These are phyloP conservation scores for Oedothorax gibbosus DNA, from an alignment of 1,140 invertebrate genomes.

Conservation along the genomic window DNA sequence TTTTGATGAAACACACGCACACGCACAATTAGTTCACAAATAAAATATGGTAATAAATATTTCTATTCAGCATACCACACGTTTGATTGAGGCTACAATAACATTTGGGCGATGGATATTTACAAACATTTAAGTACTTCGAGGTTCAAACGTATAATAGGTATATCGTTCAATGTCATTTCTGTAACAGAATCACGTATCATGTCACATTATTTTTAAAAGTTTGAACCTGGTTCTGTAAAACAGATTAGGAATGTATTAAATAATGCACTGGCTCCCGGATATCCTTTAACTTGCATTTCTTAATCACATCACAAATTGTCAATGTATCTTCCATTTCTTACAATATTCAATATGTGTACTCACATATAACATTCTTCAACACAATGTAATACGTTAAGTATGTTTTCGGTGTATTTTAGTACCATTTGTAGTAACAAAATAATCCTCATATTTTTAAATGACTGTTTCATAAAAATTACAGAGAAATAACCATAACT, in stretches of 20 bases:
- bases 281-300: neutral
- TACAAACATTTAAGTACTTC: conserved; percentile 45
- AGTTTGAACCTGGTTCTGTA: conserved; percentile 13
- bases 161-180: conserved; percentile 2
- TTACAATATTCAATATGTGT: too few relatives aligned
- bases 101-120: conserved; percentile 29
- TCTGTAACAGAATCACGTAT: conserved; percentile 38
- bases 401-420: too few relatives aligned
- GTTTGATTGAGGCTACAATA: conserved; percentile 30
- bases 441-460: too few relatives aligned
- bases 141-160: neutral
- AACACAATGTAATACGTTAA: too few relatives aligned
- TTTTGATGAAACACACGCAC: neutral
- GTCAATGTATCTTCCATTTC: too few relatives aligned
- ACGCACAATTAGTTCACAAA: conserved; percentile 23
- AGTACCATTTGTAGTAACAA: too few relatives aligned
- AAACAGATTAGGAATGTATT: conserved; percentile 56
- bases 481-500: too few relatives aligned
- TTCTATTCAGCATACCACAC: conserved; percentile 42
- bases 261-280: conserved; percentile 43
- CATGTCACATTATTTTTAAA: conserved; percentile 14
- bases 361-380: too few relatives aligned
- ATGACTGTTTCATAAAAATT: too few relatives aligned
- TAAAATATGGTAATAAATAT: conserved; percentile 46
- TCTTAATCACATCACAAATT: too few relatives aligned